Conservation (phyloP, 2,113 vertebrate genomes). For the Vanacampus margaritifer region DNA sequence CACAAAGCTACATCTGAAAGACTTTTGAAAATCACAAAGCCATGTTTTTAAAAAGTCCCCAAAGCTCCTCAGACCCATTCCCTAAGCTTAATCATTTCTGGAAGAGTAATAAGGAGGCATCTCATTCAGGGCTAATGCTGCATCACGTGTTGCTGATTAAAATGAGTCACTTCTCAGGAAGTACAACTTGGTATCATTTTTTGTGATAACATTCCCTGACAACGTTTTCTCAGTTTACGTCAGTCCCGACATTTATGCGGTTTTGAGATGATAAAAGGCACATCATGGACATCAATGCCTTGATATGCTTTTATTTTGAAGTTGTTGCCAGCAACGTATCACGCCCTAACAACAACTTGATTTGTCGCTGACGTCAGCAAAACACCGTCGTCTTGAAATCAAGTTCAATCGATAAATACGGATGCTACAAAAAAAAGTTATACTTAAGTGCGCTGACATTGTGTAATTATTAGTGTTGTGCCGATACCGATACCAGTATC, state of each 20-base stretch:
- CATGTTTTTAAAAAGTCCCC: conserved; percentile 7
- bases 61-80: conserved; percentile 2
- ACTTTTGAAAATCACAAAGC: background rate
- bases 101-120: conserved; percentile 13
- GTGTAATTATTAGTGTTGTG: too few relatives aligned
- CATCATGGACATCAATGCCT: background rate
- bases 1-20: conserved; percentile 1
- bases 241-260: background rate
- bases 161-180: conserved; percentile 11
- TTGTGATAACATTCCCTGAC: background rate
- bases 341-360: too few relatives aligned
- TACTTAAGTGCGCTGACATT: too few relatives aligned
- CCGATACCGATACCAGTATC: too few relatives aligned
- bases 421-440: too few relatives aligned
- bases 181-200: background rate
- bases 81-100: conserved; percentile 21
- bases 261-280: background rate
- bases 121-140: conserved; percentile 31
- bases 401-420: too few relatives aligned
- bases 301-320: too few relatives aligned
- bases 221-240: background rate
- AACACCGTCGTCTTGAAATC: too few relatives aligned
- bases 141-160: conserved; percentile 31
- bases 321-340: too few relatives aligned
- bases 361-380: too few relatives aligned